Conservation (phyloP, 2,113 vertebrate species). For the Hydrochoerus hydrochaeris region DNA sequence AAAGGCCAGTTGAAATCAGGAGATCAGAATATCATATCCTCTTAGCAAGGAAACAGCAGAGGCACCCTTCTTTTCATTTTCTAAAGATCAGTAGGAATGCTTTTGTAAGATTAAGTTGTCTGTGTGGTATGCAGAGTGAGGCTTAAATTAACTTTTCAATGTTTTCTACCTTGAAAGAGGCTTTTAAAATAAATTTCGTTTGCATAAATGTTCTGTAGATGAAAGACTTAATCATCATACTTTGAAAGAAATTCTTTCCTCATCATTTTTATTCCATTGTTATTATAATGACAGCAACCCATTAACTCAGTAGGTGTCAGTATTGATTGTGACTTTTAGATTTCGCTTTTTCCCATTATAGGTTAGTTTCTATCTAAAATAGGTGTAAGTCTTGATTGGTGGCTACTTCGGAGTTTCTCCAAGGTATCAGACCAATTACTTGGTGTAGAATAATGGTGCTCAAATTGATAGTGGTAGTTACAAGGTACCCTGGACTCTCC, state of each 20-base stretch:
- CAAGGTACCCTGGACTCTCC: background rate
- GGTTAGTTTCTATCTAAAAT: slow-evolving; percentile 56
- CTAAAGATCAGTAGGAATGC: background rate
- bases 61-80: background rate
- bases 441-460: slow-evolving; percentile 20
- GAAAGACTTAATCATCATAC: slow-evolving; percentile 50
- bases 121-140: background rate
- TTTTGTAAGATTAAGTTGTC: slow-evolving; percentile 46
- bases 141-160: slow-evolving; percentile 54
- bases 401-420: background rate
- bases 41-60: background rate
- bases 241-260: slow-evolving; percentile 54
- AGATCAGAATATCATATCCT: background rate
- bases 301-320: slow-evolving; percentile 60
- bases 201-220: slow-evolving; percentile 30
- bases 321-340: slow-evolving; percentile 66
- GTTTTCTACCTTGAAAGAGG: slow-evolving; percentile 29
- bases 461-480: background rate
- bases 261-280: slow-evolving; percentile 52
- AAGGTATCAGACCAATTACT: slow-evolving; percentile 35
- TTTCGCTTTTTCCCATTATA: background rate
- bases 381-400: slow-evolving; percentile 44
- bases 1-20: background rate
- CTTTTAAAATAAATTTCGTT: slow-evolving; percentile 64
- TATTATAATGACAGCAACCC: slow-evolving; percentile 54